Evolutionary conservation across 2,888 invertebrate species (phyloP), one percentile per base, ranked within the genome.

Genomic region (Peribatodes rhomboidaria): DNA sequence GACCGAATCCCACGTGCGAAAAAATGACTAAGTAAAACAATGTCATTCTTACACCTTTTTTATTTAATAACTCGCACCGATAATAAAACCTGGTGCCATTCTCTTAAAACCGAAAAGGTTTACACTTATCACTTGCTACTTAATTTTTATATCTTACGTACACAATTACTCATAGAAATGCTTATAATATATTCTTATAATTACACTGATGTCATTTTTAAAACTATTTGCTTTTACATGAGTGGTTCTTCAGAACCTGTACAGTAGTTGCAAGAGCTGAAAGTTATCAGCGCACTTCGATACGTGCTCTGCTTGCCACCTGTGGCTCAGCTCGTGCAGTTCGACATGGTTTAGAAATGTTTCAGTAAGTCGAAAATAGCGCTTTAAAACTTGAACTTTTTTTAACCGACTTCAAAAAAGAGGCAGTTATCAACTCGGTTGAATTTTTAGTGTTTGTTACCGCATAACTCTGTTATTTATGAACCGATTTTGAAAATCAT

Each of bases 21-120:
- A 70, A 73, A 74, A 72, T 39, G 65, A 59, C 56, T 33, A 61
- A 78, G 57, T 74, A 67, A 78, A 76, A 80, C 75, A 72, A 75
- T 68, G 60, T 58, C 42, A 62, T 64, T 70, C 69, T 73, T 41
- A 57, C 72, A 55, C 71, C 54, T 60, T 76, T n/a, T 84, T 83
- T 82, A 81, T 80, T 83, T 71, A 69, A 77, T 79, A 79, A 78
- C 70, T 67, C 66, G 63, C 61, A 75, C 59, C 71, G 68, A 71
- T 67, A 71, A 69, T 67, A 61, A 64, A 66, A 68, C 67, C 49
- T 42, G 52, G 56, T 61, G 35, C 50, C 13, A 57, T 22, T 44
- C 4, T 14, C 57, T 41, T 49, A 47, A 13, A 37, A 46, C 2
- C 9, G 35, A 37, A 27, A 42, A 11, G n/a, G 1, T 22, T 10